These are phyloP conservation scores for Drosophila lutescens DNA, from an alignment of 2,888 invertebrate genomes.

Conservation along the genomic window DNA sequence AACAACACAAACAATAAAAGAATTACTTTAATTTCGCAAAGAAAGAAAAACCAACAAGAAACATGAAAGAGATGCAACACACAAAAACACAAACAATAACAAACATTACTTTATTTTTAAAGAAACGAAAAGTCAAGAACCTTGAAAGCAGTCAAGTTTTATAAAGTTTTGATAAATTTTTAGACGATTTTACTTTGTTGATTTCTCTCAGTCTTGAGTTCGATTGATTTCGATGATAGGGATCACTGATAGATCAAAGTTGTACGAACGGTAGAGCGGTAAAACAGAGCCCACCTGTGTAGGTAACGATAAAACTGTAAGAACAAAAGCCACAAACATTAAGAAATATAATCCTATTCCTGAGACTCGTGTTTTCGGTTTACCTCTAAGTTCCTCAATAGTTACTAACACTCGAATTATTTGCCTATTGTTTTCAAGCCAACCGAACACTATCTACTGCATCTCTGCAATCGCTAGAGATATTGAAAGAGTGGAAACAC, in stretches of 20 bases:
- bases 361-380: constrained; percentile 14
- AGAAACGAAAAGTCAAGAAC: constrained; percentile 24
- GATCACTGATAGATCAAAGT: constrained; percentile 39
- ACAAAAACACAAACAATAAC: constrained; percentile 63
- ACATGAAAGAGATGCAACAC: constrained; percentile 27
- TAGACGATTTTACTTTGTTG: constrained; percentile 65
- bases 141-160: constrained; percentile 47
- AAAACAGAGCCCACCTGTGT: constrained; percentile 70
- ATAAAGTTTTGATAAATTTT: constrained; percentile 78
- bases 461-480: constrained; percentile 4
- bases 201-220: constrained; percentile 34
- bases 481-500: constrained; percentile 2
- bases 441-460: constrained; percentile 6
- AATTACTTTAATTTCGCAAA: constrained; percentile 76
- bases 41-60: constrained; percentile 35
- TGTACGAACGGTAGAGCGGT: constrained; percentile 35
- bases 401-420: constrained; percentile 29
- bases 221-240: constrained; percentile 33
- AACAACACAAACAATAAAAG: constrained; percentile 67
- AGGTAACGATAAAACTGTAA: constrained; percentile 62
- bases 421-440: constrained; percentile 15
- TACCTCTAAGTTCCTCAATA: constrained; percentile 33
- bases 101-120: constrained; percentile 77
- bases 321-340: constrained; percentile 18
- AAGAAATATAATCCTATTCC: constrained; percentile 23